phyloP scores from a whole-genome alignment of 2,113 vertebrate species.

The Salminus brasiliensis region DNA sequence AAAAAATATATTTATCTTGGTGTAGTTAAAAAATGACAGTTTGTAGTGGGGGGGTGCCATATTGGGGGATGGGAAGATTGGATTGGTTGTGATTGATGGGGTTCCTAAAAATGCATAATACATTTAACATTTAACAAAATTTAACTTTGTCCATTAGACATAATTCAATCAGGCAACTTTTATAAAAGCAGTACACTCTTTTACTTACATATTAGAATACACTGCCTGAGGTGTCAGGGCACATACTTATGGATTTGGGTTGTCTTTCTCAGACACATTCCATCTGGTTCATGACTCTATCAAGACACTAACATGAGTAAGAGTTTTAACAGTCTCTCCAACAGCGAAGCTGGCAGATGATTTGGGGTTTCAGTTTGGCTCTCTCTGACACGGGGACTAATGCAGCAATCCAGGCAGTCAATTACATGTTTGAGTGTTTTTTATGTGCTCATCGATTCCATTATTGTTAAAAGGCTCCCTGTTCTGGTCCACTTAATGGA shows the following conservation, averaged over 20 bases:
- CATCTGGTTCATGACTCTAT: background rate
- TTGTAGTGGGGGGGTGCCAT: too few species aligned
- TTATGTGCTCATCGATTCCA: slow-evolving; percentile 17
- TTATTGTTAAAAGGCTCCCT: slow-evolving; percentile 1
- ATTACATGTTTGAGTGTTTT: background rate
- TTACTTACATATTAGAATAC: background rate
- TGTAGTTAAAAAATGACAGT: too few species aligned
- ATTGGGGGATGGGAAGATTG: too few species aligned
- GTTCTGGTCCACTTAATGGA: slow-evolving; percentile 5
- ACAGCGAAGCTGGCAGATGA: background rate
- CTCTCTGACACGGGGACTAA: background rate
- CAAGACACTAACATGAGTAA: background rate
- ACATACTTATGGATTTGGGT: too few species aligned
- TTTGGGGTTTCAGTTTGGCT: background rate
- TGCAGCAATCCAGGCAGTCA: background rate
- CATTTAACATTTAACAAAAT: too few species aligned
- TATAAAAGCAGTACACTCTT: background rate
- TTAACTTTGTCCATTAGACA: too few species aligned
- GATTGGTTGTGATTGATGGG: too few species aligned
- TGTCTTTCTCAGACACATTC: background rate
- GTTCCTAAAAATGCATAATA: too few species aligned
- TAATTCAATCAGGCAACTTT: background rate
- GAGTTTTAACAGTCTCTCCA: background rate
- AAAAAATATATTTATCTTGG: too few species aligned
- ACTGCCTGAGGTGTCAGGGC: too few species aligned